Evolutionary conservation across 2,888 invertebrate genomes (phyloP).

Genomic region (Nineta flava): DNA sequence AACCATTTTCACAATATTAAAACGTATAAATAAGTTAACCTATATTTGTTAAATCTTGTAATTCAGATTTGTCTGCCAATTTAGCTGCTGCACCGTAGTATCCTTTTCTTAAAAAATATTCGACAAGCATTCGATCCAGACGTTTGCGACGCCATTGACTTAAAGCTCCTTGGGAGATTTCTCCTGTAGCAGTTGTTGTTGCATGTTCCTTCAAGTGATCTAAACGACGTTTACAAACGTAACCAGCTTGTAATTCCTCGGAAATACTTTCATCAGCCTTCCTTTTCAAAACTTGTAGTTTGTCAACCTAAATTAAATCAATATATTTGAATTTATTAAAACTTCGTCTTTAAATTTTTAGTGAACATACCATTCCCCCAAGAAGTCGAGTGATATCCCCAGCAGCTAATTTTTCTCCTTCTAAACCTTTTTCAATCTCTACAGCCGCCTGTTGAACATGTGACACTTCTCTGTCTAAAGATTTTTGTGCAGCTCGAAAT

Average conservation of each 20-base stretch:
- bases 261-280: constrained; percentile 89
- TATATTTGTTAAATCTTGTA: constrained; percentile 83
- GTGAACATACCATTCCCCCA: constrained; percentile 53
- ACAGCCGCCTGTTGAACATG: constrained; percentile 67
- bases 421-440: constrained; percentile 63
- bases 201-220: constrained; percentile 79
- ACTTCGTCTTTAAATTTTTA: not conserved
- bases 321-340: not conserved
- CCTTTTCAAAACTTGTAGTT: constrained; percentile 74
- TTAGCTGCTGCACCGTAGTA: constrained; percentile 89
- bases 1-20: not conserved
- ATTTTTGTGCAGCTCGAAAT: constrained; percentile 88
- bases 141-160: constrained; percentile 75
- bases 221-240: constrained; percentile 79
- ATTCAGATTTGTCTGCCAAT: constrained; percentile 63
- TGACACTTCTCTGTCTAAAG: constrained; percentile 81
- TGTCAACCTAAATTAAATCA: constrained; percentile 42
- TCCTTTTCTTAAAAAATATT: constrained; percentile 87
- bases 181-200: constrained; percentile 26
- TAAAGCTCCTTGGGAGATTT: constrained; percentile 34
- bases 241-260: constrained; percentile 81
- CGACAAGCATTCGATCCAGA: constrained; percentile 89
- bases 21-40: constrained; percentile 30
- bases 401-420: constrained; percentile 37
- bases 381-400: constrained; percentile 66